Evolutionary conservation across 2,113 vertebrate species (phyloP).

Genomic region (Megaceryle maxima): DNA sequence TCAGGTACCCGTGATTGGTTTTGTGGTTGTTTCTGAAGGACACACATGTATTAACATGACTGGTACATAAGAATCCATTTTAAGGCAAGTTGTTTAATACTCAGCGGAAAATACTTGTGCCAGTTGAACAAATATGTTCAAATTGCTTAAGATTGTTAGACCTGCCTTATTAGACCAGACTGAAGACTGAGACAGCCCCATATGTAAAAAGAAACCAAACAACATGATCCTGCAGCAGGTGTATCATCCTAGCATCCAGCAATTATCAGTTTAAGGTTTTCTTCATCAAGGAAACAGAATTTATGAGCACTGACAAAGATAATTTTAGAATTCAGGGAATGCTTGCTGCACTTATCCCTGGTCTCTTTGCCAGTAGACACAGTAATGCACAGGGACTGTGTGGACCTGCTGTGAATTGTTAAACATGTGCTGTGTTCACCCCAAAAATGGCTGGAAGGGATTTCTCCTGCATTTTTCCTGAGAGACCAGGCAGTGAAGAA

Average conservation of each 20-base stretch:
- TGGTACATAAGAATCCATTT: background rate
- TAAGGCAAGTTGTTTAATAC: background rate
- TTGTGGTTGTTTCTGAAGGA: background rate
- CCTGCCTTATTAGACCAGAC: background rate
- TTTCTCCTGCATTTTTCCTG: background rate
- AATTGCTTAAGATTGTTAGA: background rate
- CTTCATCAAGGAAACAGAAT: background rate
- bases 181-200: background rate
- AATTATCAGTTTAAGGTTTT: background rate
- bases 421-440: background rate
- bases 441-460: background rate
- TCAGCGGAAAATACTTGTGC: background rate
- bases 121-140: background rate
- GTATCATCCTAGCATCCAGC: background rate
- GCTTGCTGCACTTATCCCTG: background rate
- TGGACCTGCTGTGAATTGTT: background rate
- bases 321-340: background rate
- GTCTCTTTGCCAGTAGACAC: background rate
- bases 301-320: background rate
- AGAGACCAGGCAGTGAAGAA: background rate
- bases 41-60: background rate
- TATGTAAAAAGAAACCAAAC: background rate
- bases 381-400: background rate
- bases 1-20: background rate
- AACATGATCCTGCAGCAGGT: background rate